These are phyloP conservation scores for Thelaira solivaga DNA, from an alignment of 2,888 invertebrate species.

Conservation along the genomic window DNA sequence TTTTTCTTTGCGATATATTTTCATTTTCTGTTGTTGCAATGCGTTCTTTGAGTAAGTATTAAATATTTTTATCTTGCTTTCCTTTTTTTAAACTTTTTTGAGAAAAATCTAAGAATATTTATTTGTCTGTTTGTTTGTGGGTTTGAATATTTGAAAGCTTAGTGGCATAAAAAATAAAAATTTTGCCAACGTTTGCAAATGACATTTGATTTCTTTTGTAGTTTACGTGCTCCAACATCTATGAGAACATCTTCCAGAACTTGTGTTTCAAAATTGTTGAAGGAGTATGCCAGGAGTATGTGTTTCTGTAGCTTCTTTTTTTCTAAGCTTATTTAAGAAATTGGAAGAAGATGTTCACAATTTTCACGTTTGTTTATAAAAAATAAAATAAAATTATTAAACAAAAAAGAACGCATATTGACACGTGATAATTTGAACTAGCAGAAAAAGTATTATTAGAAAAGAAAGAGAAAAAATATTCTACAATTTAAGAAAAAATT, in stretches of 20 bases:
- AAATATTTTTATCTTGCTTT: background rate
- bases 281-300: background rate
- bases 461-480: background rate
- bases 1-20: constrained; percentile 29
- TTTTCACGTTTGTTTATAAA: constrained; percentile 30
- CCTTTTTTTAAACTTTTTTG: background rate
- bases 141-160: constrained; percentile 31
- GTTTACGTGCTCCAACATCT: constrained; percentile 49
- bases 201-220: constrained; percentile 69
- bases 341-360: constrained; percentile 34
- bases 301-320: background rate
- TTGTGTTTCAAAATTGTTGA: constrained; percentile 3
- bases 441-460: background rate
- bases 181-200: constrained; percentile 65
- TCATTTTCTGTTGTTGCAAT: constrained; percentile 30
- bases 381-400: constrained; percentile 7
- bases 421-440: constrained; percentile 49
- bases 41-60: constrained; percentile 38
- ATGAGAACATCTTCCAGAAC: constrained; percentile 7
- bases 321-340: too few species aligned
- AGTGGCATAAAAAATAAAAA: constrained; percentile 39
- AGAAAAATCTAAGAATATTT: constrained; percentile 34
- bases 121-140: constrained; percentile 41
- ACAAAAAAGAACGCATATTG: constrained; percentile 49
- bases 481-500: background rate